A percentile compares a stretch with the other conserved stretches of the same genome.
phyloP scores from a whole-genome alignment of 2,797 vertebrate genomes.

The Triplophysa bombifrons region DNA sequence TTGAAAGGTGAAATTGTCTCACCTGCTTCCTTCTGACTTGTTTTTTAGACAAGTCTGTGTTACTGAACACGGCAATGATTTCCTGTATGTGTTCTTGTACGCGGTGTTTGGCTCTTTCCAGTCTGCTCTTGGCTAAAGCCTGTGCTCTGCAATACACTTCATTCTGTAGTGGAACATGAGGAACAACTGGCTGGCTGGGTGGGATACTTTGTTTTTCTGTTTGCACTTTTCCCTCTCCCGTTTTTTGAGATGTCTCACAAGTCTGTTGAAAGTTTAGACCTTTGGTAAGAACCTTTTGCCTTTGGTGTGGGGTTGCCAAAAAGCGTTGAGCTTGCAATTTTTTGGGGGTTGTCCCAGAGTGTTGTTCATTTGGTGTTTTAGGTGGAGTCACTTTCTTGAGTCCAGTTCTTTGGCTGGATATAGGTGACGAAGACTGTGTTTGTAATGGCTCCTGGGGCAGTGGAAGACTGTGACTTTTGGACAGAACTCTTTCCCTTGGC shows the following conservation, averaged over 20 bases:
- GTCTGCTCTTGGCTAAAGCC: conserved; percentile 69
- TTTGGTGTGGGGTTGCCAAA: background rate
- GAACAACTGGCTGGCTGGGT: background rate
- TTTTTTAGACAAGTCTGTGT: conserved; percentile 69
- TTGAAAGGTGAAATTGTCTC: background rate
- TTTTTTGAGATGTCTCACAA: background rate
- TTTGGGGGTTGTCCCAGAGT: background rate
- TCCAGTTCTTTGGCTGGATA: background rate
- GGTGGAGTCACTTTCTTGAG: background rate
- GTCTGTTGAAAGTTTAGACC: conserved; percentile 15
- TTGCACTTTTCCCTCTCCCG: background rate
- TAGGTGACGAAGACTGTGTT: conserved; percentile 1
- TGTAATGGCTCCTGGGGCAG: conserved; percentile 20
- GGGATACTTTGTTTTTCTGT: background rate
- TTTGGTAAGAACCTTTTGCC: background rate
- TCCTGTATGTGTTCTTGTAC: conserved; percentile 78
- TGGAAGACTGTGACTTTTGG: conserved; percentile 4
- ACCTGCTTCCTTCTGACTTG: conserved; percentile 84
- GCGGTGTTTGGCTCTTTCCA: conserved; percentile 79
- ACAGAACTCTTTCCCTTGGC: background rate
- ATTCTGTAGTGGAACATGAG: conserved; percentile 53
- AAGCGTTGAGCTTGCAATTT: conserved; percentile 18
- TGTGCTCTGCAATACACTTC: conserved; percentile 67
- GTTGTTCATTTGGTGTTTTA: background rate
- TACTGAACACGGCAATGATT: conserved; percentile 75